Base-by-base conservation (phyloP, 2,888 invertebrate species). In the Sceliomorpha sp. region DNA sequence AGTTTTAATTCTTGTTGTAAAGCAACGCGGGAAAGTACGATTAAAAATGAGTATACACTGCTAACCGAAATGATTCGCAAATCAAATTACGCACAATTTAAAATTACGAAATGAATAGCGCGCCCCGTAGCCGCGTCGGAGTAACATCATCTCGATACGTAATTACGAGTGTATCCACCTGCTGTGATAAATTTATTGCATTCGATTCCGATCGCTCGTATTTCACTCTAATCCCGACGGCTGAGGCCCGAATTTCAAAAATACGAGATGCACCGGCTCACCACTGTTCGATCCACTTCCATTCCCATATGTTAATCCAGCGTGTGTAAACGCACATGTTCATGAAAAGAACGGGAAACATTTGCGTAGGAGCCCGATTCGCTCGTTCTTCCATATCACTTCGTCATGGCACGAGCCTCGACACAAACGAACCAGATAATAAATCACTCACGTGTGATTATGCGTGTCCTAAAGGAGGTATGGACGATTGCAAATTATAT, bases 111-210 rank as follows among this genome's bases (percentile, higher is more conserved):
- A 62, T 50, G 44, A 60, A 47, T 20, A 39, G 1, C 20, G 50
- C 27, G 24, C 9, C 37, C 48, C 59, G 39, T 70, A 50, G 47
- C 58, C 58, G 47, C 47, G 58, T 59, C 55, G 47, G 44, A 34
- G 27, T 42, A 42, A 59, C 55, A 60, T 64, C 70, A 70, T 70
- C 56, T 64, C 60, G 44, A 64, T 59, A 39, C 56, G 60, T 60
- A 70, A 70, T 70, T 70, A 64, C 60, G 62, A 66, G 66, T 70
- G 44, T 58, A 70, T 66, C 51, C 66, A 56, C 60, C 60, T 58
- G 56, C 62, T 60, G 48, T 62, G 66, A 70, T 70, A 70, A 70
- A 67, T 67, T 66, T 70, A 70, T 70, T 59, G 66, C 70, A 39
- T 62, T 70, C 62, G 66, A 62, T 70, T 70, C 62, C 66, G 48